Conservation (phyloP, 2,113 vertebrate species). For the Pogona vitticeps region DNA sequence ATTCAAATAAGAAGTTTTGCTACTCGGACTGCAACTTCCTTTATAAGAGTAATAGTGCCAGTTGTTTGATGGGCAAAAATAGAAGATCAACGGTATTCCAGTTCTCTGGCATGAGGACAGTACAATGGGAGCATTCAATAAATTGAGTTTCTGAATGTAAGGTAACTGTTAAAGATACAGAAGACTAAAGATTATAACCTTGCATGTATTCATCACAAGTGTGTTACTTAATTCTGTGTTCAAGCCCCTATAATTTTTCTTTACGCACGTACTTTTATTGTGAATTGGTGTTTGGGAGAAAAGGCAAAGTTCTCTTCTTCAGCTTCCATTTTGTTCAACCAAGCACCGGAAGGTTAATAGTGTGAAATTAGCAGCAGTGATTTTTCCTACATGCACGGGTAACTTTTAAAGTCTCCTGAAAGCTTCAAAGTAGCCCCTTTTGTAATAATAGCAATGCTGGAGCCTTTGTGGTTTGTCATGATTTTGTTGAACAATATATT, state of each 20-base stretch:
- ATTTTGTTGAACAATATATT: conserved; percentile 11
- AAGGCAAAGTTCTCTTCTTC: neutral
- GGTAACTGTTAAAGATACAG: neutral
- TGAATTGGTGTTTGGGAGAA: neutral
- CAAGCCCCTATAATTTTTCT: neutral
- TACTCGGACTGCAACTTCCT: neutral
- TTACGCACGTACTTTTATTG: neutral
- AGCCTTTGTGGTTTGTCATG: neutral
- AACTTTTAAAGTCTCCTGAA: conserved; percentile 37
- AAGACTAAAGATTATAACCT: neutral
- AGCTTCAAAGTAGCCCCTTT: conserved; percentile 2
- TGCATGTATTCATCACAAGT: neutral
- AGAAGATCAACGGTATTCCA: neutral
- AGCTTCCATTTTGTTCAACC: neutral
- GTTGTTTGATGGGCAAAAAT: neutral
- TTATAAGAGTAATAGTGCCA: neutral
- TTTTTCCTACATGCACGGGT: neutral
- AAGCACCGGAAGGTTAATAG: neutral
- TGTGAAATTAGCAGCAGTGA: neutral
- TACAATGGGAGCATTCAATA: neutral
- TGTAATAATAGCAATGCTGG: conserved; percentile 14
- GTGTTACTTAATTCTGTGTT: too few species aligned
- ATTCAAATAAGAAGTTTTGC: neutral
- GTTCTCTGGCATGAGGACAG: neutral
- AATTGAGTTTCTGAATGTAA: neutral